Conservation (phyloP, 2,113 vertebrate genomes). For the Tachysurus fulvidraco region DNA sequence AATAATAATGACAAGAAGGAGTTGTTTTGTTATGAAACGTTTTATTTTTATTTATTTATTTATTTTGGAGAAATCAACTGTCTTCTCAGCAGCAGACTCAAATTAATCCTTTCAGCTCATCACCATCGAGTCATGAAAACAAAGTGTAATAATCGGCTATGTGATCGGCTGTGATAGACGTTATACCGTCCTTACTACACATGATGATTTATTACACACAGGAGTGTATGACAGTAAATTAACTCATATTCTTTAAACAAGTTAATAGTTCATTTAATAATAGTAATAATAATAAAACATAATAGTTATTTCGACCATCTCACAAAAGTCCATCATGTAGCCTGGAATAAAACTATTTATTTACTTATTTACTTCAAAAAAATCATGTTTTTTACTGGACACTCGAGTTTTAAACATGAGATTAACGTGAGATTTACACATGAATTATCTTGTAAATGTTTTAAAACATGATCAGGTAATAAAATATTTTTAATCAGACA, state of each 20-base stretch:
- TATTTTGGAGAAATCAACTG: not conserved
- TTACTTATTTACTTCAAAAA: not conserved
- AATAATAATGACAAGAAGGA: not conserved
- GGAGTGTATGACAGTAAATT: not conserved
- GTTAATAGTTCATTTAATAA: not conserved
- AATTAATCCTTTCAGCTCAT: constrained; percentile 33
- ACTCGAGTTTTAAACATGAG: not conserved
- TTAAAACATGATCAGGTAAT: not conserved
- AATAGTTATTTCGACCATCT: not conserved
- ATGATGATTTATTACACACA: not conserved
- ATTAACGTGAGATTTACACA: not conserved
- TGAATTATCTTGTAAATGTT: not conserved
- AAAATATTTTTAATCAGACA: not conserved
- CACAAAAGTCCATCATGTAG: not conserved
- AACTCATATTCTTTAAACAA: too few relatives aligned
- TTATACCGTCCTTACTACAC: too few relatives aligned
- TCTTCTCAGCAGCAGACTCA: constrained; percentile 6
- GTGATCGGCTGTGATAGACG: too few relatives aligned
- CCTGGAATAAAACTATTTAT: not conserved
- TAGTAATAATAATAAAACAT: too few relatives aligned
- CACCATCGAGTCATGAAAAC: not conserved
- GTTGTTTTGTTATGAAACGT: not conserved
- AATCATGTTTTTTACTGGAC: not conserved
- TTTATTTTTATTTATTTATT: not conserved
- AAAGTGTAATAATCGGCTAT: too few relatives aligned